A percentile compares a stretch with the other conserved stretches of the same genome.
Evolutionary conservation across 2,113 vertebrate species (phyloP).

Genomic region (Fregetta grallaria): DNA sequence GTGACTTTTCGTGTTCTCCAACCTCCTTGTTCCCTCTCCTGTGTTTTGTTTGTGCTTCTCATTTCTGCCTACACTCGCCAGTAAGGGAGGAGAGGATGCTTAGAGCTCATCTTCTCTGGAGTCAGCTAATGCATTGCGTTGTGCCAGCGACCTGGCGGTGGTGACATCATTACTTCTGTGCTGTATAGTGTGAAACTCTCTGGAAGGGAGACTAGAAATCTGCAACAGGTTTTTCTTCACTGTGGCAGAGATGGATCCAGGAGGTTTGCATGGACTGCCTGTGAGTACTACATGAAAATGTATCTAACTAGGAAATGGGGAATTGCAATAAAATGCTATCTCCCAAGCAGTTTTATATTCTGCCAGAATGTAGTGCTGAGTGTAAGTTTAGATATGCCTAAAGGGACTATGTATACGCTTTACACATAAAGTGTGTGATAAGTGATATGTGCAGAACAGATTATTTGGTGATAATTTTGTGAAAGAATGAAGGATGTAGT

Average conservation of each 20-base stretch:
- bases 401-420: background rate
- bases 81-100: background rate
- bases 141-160: background rate
- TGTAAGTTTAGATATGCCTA: constrained; percentile 1
- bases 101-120: background rate
- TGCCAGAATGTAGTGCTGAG: background rate
- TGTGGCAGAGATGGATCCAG: constrained; percentile 70
- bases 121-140: background rate
- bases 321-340: background rate
- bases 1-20: background rate
- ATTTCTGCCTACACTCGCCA: background rate
- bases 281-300: constrained; percentile 64
- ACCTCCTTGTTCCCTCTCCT: background rate
- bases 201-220: background rate
- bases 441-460: background rate
- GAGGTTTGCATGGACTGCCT: constrained; percentile 66
- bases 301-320: background rate
- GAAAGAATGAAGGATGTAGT: background rate
- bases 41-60: background rate
- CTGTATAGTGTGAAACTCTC: background rate
- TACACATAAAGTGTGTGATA: background rate
- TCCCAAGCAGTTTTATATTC: background rate
- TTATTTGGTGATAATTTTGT: background rate
- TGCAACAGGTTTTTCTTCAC: background rate
- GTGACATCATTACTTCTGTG: background rate